Percentiles rank a stretch among this genome's conserved stretches.
Evolutionary conservation across 2,888 invertebrate genomes (phyloP).

Genomic region (Agonopterix heracliana): DNA sequence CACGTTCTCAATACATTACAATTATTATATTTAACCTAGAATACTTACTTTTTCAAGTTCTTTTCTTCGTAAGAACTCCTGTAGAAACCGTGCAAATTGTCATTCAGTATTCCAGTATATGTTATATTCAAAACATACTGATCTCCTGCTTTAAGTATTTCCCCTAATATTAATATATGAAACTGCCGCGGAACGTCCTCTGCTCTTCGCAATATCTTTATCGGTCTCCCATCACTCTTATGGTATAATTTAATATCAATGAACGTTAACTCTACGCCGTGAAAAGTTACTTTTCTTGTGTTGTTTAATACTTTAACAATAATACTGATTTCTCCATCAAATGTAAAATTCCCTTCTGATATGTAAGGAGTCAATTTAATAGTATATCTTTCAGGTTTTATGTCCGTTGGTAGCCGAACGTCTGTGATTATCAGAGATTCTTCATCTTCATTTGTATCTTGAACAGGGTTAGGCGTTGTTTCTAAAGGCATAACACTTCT

Average conservation of each 20-base stretch:
- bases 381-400: conserved; percentile 82
- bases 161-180: conserved; percentile 79
- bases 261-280: conserved; percentile 82
- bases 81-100: conserved; percentile 88
- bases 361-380: conserved; percentile 84
- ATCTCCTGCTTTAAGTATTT: conserved; percentile 72
- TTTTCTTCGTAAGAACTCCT: conserved; percentile 85
- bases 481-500: conserved; percentile 51
- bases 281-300: conserved; percentile 83
- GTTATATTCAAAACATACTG: conserved; percentile 82
- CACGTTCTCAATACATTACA: too few species aligned
- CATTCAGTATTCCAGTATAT: conserved; percentile 83
- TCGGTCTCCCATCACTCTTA: conserved; percentile 41
- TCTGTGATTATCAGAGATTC: conserved; percentile 44
- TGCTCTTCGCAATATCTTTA: conserved; percentile 50
- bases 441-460: conserved; percentile 24
- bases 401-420: conserved; percentile 81
- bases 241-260: conserved; percentile 73
- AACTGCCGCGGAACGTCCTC: conserved; percentile 81
- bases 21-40: too few species aligned
- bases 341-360: conserved; percentile 85
- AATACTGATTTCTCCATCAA: conserved; percentile 82
- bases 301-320: conserved; percentile 76
- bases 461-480: conserved; percentile 34
- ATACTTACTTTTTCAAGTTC: conserved; percentile 80